Base-by-base conservation (phyloP, 2,797 vertebrate species). In the Graptemys geographica region DNA sequence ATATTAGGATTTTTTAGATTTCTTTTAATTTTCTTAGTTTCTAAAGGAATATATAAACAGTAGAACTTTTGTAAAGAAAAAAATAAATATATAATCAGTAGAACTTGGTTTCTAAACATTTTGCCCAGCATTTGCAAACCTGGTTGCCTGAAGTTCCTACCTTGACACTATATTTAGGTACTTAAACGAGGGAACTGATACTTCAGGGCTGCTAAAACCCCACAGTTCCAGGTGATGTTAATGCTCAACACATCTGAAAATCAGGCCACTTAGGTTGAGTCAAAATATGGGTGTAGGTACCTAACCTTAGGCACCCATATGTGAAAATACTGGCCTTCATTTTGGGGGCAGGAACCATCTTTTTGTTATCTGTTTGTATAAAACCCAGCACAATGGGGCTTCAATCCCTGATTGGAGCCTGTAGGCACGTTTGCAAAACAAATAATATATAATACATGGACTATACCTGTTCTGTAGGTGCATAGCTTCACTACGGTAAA, bases 161-260 rank as follows among this genome's bases (percentile, higher is more conserved):
- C 8, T n/a, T 74, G 57, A 19, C 2, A 84, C 57, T 21, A 31
- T 0, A 0, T 74, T 55, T 83, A 83, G n/a, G 25, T 89, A 62
- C 57, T 90, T 89, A 92, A 91, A 93, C 3, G 84, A 80, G 76
- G 86, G 11, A 56, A 65, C 11, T 69, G 74, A 31, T 53, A 91
- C 90, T 95, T 90, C 76, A 92, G 21, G 52, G 89, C 59, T 88
- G 31, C n/a, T 83, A 92, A 57, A 56, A 76, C 83, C 23, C n/a
- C 81, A 37, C 41, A 87, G 72, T 21, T 94, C 19, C 57, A 57
- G 2, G 19, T 84, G 19, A 59, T 79, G n/a, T 90, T 86, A 84
- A 8, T 95, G 57, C 37, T 90, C 76, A 86, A 27, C 1, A 49
- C 1, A 27, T 23, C n/a, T 87, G 47, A 81, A 27, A 91, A 92